Percentiles rank a stretch among this genome's conserved stretches.
Conservation (phyloP, 2,888 invertebrate genomes). For the Conistra vaccinii region DNA sequence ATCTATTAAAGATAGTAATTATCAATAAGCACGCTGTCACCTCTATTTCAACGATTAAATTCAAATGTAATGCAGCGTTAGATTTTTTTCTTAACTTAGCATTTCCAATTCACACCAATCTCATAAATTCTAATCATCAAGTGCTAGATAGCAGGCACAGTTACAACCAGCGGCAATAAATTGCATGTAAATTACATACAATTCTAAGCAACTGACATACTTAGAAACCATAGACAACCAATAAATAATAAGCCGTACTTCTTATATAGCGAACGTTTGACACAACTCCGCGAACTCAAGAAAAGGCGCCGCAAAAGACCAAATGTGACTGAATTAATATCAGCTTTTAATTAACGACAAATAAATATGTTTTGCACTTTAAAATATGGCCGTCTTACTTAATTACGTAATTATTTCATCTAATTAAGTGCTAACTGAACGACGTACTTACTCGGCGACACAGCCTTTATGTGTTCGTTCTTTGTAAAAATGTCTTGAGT, state of each 20-base stretch:
- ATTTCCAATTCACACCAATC: slow-evolving; percentile 43
- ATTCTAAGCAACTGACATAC: slow-evolving; percentile 44
- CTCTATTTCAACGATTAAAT: neutral
- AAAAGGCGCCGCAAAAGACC: slow-evolving; percentile 47
- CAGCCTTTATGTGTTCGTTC: neutral
- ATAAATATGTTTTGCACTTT: slow-evolving; percentile 48
- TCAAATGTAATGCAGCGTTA: neutral
- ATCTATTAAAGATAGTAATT: neutral
- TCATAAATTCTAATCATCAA: slow-evolving; percentile 40
- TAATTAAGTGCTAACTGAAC: slow-evolving; percentile 51
- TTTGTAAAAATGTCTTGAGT: slow-evolving; percentile 23
- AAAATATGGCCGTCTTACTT: slow-evolving; percentile 45
- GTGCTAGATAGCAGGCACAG: slow-evolving; percentile 17
- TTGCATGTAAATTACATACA: slow-evolving; percentile 46
- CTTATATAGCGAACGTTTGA: slow-evolving; percentile 1
- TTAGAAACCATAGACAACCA: slow-evolving; percentile 45
- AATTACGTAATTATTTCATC: slow-evolving; percentile 53
- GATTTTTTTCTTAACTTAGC: neutral
- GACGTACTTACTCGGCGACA: slow-evolving; percentile 13
- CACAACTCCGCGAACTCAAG: slow-evolving; percentile 21
- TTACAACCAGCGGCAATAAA: slow-evolving; percentile 34
- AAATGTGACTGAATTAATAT: slow-evolving; percentile 50
- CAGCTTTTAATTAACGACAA: slow-evolving; percentile 59
- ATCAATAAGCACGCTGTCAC: neutral
- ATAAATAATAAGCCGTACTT: slow-evolving; percentile 46